phyloP scores from a whole-genome alignment of 2,797 vertebrate genomes.

The Coracias cyanogaster region DNA sequence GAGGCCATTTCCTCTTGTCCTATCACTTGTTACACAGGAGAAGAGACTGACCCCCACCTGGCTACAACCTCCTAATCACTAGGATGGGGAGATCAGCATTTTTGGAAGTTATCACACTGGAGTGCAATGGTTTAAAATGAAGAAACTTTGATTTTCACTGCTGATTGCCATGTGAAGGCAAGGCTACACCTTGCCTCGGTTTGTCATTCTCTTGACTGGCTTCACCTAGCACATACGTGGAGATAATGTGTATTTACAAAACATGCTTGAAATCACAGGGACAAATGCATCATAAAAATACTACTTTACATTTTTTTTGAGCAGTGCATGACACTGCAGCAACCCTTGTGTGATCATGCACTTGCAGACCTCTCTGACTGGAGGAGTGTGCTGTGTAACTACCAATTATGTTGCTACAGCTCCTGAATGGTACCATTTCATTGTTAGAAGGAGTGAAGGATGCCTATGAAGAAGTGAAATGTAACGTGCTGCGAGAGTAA shows the following conservation, averaged over 20 bases:
- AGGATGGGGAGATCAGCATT: not conserved
- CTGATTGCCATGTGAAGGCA: not conserved
- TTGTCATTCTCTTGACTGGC: not conserved
- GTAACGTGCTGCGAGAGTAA: slow-evolving; percentile 71
- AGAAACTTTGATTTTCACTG: not conserved
- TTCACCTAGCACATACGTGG: not conserved
- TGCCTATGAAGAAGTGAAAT: slow-evolving; percentile 17
- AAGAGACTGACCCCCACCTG: not conserved
- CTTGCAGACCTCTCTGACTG: not conserved
- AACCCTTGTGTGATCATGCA: not conserved
- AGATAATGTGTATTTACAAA: not conserved
- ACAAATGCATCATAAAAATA: not conserved
- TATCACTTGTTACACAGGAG: not conserved
- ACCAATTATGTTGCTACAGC: not conserved
- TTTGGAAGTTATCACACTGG: not conserved
- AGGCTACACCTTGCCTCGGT: not conserved
- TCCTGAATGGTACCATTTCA: slow-evolving; percentile 45
- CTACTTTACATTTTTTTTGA: not conserved
- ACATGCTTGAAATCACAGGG: not conserved
- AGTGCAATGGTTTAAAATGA: not conserved
- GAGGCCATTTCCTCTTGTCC: not conserved
- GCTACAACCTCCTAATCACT: not conserved
- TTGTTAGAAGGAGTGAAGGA: slow-evolving; percentile 32
- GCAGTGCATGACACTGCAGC: not conserved
- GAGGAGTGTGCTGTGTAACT: not conserved